Evolutionary conservation across 2,888 invertebrate genomes (phyloP).

Genomic region (Amphiduros pacificus): DNA sequence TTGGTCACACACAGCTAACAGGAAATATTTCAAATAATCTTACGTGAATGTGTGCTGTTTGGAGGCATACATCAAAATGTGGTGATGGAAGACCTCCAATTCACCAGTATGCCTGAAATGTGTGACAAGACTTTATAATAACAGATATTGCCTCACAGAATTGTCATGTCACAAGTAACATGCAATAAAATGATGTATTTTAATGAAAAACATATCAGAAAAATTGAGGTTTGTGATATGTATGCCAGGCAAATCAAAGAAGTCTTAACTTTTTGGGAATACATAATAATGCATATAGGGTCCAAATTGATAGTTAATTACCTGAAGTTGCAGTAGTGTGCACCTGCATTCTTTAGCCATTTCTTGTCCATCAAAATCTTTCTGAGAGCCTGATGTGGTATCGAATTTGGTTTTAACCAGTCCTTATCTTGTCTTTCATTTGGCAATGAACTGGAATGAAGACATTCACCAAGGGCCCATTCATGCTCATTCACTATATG

Average conservation of each 20-base stretch:
- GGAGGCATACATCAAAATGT: background rate
- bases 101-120: background rate
- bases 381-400: background rate
- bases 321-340: background rate
- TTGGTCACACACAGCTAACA: too few species aligned
- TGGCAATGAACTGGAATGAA: background rate
- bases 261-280: too few species aligned
- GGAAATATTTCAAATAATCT: too few species aligned
- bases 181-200: background rate
- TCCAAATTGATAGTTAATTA: background rate
- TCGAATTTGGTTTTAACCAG: background rate
- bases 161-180: too few species aligned
- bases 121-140: too few species aligned
- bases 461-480: background rate
- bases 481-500: background rate
- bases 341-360: background rate
- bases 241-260: too few species aligned
- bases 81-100: background rate
- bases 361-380: background rate
- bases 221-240: background rate
- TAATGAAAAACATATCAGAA: background rate
- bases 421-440: background rate
- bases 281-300: background rate
- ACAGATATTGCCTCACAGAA: too few species aligned
- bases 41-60: background rate